Evolutionary conservation across 64 coral and sea anemone species (phyloP).

Genomic region (Stichodactyla mertensii): DNA sequence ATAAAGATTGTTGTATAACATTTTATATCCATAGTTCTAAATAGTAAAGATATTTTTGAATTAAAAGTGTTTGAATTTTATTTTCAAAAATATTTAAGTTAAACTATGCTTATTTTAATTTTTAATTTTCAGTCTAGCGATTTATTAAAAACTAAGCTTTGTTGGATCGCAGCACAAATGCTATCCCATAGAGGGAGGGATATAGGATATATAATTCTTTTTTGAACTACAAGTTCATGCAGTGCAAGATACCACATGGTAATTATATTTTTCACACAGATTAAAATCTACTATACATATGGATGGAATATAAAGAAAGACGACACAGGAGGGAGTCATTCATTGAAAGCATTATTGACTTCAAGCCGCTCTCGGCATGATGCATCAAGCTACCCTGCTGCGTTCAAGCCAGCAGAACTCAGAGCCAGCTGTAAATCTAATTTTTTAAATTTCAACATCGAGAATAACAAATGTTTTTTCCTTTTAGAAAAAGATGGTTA

Average conservation of each 20-base stretch:
- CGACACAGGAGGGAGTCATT: not conserved
- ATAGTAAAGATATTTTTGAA: too few species aligned
- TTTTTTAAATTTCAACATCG: not conserved
- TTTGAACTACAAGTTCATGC: too few species aligned
- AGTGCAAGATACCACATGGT: not conserved
- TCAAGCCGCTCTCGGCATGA: not conserved
- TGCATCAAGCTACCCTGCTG: not conserved
- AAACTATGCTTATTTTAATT: too few species aligned
- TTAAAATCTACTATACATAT: not conserved
- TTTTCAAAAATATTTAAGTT: too few species aligned
- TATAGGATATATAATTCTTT: too few species aligned
- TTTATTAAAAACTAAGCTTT: too few species aligned
- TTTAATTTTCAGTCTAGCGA: too few species aligned
- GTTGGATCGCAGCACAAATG: too few species aligned
- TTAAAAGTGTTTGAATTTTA: too few species aligned
- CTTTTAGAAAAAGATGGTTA: not conserved
- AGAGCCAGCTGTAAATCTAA: not conserved
- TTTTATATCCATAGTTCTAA: too few species aligned
- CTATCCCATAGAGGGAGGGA: too few species aligned
- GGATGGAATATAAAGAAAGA: not conserved
- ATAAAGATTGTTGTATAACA: too few species aligned
- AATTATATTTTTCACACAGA: not conserved
- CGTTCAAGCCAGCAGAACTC: not conserved
- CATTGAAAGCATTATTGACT: not conserved
- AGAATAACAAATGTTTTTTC: not conserved